Evolutionary conservation across 2,113 vertebrate species (phyloP).

Genomic region (Brienomyrus longianalis): DNA sequence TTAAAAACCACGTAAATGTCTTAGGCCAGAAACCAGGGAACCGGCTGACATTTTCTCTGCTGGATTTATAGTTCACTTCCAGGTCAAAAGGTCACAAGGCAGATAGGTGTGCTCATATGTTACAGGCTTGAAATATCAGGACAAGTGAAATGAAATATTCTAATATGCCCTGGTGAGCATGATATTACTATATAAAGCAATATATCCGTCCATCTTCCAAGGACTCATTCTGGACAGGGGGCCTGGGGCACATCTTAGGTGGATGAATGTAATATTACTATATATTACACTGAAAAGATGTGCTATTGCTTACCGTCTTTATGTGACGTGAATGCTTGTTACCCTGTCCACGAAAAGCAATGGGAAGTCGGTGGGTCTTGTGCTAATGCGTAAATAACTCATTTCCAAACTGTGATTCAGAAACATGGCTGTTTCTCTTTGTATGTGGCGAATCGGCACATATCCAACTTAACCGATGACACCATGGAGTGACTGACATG

Average conservation of each 20-base stretch:
- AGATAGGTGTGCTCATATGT: background rate
- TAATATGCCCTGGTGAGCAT: background rate
- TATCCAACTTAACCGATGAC: background rate
- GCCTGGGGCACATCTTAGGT: background rate
- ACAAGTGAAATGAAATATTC: background rate
- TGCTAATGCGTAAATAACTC: background rate
- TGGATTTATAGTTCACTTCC: background rate
- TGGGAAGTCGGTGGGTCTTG: background rate
- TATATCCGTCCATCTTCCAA: background rate
- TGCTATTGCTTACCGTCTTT: background rate
- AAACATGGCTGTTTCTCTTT: background rate
- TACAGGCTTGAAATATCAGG: background rate
- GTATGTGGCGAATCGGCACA: background rate
- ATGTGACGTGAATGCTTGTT: background rate
- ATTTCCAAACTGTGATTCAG: background rate
- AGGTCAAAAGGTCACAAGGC: background rate
- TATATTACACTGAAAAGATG: background rate
- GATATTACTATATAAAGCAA: background rate
- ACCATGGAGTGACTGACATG: background rate
- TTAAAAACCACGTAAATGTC: background rate
- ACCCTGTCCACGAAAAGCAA: background rate
- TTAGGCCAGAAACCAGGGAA: too few relatives aligned
- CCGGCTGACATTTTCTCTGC: background rate
- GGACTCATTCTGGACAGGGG: background rate
- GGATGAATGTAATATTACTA: background rate